Evolutionary conservation across 2,797 vertebrate genomes (phyloP), one percentile per base, ranked within the genome.

Genomic region (Cuculus canorus): DNA sequence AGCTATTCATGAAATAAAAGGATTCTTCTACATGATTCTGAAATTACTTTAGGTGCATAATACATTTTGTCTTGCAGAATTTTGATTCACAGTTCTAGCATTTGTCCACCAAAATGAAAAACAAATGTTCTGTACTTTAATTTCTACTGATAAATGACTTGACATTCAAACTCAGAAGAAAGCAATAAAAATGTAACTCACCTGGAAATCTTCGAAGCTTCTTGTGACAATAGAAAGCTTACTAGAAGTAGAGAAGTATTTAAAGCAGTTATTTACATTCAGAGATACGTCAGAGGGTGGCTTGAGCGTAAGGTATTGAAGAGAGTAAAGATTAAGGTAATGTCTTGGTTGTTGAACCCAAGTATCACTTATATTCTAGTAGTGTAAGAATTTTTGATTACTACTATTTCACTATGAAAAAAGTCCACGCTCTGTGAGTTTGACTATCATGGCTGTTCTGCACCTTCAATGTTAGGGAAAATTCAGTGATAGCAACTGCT

Each of bases 181-280:
- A 72, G 78, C 96, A 53, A 96, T 87, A 93, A 93, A 91, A 95
- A 93, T 54, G 71, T 84, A 33, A 88, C 80, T 82, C 90, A 72
- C 41, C 52, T 93, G 41, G 95, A 97, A 65, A 78, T 95, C 57
- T 97, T 73, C 33, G 71, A 94, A 93, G 66, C 88, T 63, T 96
- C 96, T 68, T 4, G 1, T 32, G 19, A 11, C 6, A 10, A 13
- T 6, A 64, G 43, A 70, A 90, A 57, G 43, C 50, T 25, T 45
- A 60, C 24, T n/a, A 92, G 17, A 50, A 23, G 13, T 7, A 19
- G 41, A 93, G 92, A 65, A 86, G 4, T 23, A 30, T 4, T 93
- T 88, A 61, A 35, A 82, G 27, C 83, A 89, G 14, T 96, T 28
- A 28, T 54, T 50, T 17, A 24, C 13, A 13, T 95, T 59, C 94